These are phyloP conservation scores for Podotricha telesiphe DNA, from an alignment of 2,888 invertebrate genomes.

Conservation along the genomic window DNA sequence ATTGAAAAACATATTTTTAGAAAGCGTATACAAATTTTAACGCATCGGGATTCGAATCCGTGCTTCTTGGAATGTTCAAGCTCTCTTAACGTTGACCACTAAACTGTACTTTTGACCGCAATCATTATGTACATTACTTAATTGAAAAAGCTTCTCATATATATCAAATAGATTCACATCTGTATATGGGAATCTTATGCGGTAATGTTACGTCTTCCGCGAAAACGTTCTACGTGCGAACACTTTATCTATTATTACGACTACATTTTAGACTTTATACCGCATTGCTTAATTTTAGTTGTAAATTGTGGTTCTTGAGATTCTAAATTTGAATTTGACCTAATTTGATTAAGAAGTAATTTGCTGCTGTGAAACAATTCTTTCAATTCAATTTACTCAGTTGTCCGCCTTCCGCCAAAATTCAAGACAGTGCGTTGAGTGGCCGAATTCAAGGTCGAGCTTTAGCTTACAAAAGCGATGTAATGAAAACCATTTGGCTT, in stretches of 20 bases:
- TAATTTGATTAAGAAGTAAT: background rate
- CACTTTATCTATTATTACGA: background rate
- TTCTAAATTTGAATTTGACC: background rate
- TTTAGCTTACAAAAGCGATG: too few species aligned
- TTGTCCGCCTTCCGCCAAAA: too few species aligned
- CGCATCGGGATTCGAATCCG: too few species aligned
- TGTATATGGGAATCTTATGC: slow-evolving; percentile 30
- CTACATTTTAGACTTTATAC: background rate
- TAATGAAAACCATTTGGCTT: too few species aligned
- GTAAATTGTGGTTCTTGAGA: background rate
- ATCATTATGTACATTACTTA: slow-evolving; percentile 29
- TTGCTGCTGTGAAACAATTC: too few species aligned
- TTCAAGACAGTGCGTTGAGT: too few species aligned
- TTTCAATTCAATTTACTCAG: too few species aligned
- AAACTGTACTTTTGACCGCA: background rate
- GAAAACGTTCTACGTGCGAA: slow-evolving; percentile 32
- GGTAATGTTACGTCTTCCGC: slow-evolving; percentile 36
- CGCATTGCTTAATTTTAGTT: background rate
- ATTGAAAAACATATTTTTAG: too few species aligned
- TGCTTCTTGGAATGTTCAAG: too few species aligned
- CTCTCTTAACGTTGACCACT: too few species aligned
- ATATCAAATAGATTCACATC: slow-evolving; percentile 44
- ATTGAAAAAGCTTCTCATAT: slow-evolving; percentile 39
- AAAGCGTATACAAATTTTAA: too few species aligned
- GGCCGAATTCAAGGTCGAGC: too few species aligned